These are phyloP conservation scores for Ceyx erithaca DNA, from an alignment of 2,797 vertebrate genomes.

Conservation along the genomic window DNA sequence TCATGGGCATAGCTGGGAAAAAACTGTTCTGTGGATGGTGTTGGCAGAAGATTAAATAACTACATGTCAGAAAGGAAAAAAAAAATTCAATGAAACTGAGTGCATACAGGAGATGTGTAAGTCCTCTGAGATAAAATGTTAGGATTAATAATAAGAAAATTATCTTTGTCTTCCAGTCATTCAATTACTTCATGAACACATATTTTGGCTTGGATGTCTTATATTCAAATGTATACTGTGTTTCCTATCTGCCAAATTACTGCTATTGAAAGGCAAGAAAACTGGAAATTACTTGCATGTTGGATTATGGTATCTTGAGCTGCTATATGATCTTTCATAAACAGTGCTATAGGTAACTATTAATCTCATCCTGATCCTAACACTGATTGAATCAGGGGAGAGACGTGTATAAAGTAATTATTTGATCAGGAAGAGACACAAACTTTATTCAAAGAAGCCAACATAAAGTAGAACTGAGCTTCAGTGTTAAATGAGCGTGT, in stretches of 20 bases:
- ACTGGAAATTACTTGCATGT: slow-evolving; percentile 48
- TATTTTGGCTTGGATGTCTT: slow-evolving; percentile 67
- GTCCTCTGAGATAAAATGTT: slow-evolving; percentile 65
- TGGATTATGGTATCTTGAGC: slow-evolving; percentile 49
- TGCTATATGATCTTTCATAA: slow-evolving; percentile 61
- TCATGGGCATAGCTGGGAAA: slow-evolving; percentile 65
- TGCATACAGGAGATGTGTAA: slow-evolving; percentile 63
- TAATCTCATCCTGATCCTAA: slow-evolving; percentile 41
- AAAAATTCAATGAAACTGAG: slow-evolving; percentile 63
- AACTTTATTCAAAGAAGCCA: slow-evolving; percentile 44
- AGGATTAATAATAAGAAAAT: slow-evolving; percentile 75
- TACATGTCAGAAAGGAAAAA: slow-evolving; percentile 58
- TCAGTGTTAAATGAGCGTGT: not conserved
- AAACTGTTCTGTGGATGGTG: slow-evolving; percentile 65
- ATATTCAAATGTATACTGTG: slow-evolving; percentile 45
- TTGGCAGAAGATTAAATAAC: slow-evolving; percentile 80
- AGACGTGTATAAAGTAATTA: slow-evolving; percentile 26
- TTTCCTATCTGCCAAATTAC: slow-evolving; percentile 50
- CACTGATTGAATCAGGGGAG: slow-evolving; percentile 22
- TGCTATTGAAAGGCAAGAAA: slow-evolving; percentile 35
- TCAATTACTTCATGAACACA: slow-evolving; percentile 69
- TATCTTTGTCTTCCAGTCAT: slow-evolving; percentile 75
- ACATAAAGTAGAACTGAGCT: slow-evolving; percentile 35
- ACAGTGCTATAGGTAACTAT: slow-evolving; percentile 26
- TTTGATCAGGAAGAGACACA: not conserved